Conservation (phyloP, 2,888 invertebrate genomes). For the Neoaliturus tenellus region DNA sequence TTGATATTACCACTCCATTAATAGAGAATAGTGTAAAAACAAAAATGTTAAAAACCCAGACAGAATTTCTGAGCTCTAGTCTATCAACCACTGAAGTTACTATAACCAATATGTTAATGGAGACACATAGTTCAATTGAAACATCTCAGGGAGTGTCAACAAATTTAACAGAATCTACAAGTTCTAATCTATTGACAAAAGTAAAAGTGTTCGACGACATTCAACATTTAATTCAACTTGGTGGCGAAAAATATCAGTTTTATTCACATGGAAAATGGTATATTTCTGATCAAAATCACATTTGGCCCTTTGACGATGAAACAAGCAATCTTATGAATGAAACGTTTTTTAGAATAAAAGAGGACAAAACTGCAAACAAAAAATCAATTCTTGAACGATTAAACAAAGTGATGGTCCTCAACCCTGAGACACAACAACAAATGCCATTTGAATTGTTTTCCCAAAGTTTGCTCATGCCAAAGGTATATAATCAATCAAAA, state of each 20-base stretch:
- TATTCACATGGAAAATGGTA: not conserved
- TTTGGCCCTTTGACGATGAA: not conserved
- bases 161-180: no score
- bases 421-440: not conserved
- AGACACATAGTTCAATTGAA: no score
- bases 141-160: no score
- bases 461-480: not conserved
- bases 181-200: no score
- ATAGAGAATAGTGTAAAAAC: no score
- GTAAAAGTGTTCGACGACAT: not conserved
- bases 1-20: no score
- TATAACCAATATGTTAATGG: no score
- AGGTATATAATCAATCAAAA: not conserved
- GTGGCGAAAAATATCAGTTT: not conserved
- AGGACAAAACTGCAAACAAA: not conserved
- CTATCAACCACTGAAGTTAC: no score
- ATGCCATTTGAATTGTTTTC: conserved; percentile 7
- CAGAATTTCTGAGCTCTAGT: no score
- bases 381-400: not conserved
- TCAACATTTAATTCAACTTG: not conserved
- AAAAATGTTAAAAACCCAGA: no score
- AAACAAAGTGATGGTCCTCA: not conserved
- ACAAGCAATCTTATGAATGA: not conserved
- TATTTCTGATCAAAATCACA: not conserved
- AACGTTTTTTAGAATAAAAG: not conserved